Conservation (phyloP, 35 echinoderm and acorn worm genomes). For the Patiria miniata region DNA sequence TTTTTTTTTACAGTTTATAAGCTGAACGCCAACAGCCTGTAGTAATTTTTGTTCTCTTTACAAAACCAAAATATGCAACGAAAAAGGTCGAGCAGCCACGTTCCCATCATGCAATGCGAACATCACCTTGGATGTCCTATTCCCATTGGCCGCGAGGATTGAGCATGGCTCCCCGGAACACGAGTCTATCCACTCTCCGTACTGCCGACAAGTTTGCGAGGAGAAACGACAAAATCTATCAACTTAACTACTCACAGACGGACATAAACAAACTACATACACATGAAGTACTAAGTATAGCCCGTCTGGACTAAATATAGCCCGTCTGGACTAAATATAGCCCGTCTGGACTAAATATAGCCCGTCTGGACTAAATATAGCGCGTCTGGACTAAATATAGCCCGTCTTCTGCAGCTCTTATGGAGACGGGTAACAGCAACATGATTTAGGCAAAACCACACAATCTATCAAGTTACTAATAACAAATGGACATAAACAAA, state of each 20-base stretch:
- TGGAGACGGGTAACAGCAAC: too few species aligned
- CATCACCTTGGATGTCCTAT: neutral
- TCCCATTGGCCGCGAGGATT: neutral
- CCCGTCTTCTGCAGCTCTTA: too few species aligned
- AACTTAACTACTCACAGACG: too few species aligned
- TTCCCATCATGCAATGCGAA: slow-evolving; percentile 8
- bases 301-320: too few species aligned
- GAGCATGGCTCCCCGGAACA: neutral
- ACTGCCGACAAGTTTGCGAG: neutral
- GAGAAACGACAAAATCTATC: neutral
- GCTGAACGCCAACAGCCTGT: too few species aligned
- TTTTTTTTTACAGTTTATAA: too few species aligned
- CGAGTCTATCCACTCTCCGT: neutral
- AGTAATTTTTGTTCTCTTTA: too few species aligned
- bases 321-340: too few species aligned
- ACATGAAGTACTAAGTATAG: neutral
- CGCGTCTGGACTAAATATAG: too few species aligned
- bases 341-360: too few species aligned
- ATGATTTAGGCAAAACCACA: neutral
- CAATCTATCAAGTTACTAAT: neutral
- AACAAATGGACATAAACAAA: neutral
- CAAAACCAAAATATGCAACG: too few species aligned
- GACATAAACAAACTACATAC: neutral
- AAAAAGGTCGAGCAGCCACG: neutral
- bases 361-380: too few species aligned